phyloP scores from a whole-genome alignment of 2,888 invertebrate genomes.

The Tenthredo scrophulariae region DNA sequence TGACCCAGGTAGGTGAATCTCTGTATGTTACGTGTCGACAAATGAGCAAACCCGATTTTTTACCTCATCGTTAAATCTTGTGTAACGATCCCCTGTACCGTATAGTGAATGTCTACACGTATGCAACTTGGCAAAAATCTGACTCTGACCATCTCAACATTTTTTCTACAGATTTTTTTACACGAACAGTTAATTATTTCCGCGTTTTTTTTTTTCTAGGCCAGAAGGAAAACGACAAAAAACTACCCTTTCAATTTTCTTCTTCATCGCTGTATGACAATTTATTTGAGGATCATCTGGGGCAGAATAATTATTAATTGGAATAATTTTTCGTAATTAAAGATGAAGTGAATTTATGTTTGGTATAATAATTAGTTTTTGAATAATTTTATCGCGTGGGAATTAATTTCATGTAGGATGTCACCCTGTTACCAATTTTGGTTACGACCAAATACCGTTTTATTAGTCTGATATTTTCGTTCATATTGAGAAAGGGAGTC shows the following conservation, averaged over 20 bases:
- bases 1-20: not conserved
- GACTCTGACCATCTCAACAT: too few species aligned
- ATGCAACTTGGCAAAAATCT: too few species aligned
- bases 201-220: too few species aligned
- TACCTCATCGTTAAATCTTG: conserved; percentile 22
- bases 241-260: too few species aligned
- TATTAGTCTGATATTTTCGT: conserved; percentile 48
- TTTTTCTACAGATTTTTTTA: too few species aligned
- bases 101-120: not conserved
- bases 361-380: not conserved
- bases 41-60: not conserved
- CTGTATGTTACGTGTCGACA: not conserved
- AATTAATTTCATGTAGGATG: not conserved
- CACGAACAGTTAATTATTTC: too few species aligned
- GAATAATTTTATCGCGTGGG: not conserved
- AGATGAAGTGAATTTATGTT: not conserved
- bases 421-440: not conserved
- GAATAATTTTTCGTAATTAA: too few species aligned
- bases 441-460: not conserved
- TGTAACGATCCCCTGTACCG: not conserved
- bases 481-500: conserved; percentile 27
- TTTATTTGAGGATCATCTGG: too few species aligned
- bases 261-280: too few species aligned
- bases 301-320: too few species aligned
- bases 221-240: too few species aligned